Evolutionary conservation across 2,113 vertebrate genomes (phyloP), one percentile per base, ranked within the genome.

Genomic region (Hoplias malabaricus): DNA sequence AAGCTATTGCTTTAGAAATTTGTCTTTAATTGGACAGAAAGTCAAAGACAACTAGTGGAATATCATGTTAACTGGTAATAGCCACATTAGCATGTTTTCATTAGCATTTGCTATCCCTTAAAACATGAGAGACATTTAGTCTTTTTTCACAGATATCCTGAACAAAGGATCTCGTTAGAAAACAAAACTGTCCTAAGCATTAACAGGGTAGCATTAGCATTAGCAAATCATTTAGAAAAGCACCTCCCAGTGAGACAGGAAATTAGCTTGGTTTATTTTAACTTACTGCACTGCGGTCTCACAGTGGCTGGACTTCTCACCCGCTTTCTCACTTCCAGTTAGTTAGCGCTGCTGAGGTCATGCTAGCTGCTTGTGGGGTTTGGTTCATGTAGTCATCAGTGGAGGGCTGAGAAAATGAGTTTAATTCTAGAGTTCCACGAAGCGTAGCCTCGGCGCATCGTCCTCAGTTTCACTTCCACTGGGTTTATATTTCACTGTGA

Each of bases 401-500:
- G 16, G 14, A 42, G 50, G 14, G 13, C 33, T 56, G 36, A 23
- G 50, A 34, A n/a, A 57, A 12, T n/a, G 1, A 40, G 21, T 76
- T 68, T 68, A 42, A 46, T 42, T 46, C 42, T 3, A 56, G 27
- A 13, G 6, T 21, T 43, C 27, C 12, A 4, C 31, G 33, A 66
- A 66, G 19, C 40, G 8, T 1, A 11, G 38, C 23, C 7, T 3
- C 8, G 11, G 1, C n/a, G 50, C 59, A 62, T 29, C 14, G 7
- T 14, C 8, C 59, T 19, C 13, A 62, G n/a, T 62, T 63, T 63
- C 59, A 63, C 59, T 63, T 63, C 33, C 33, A 36, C 59, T 63
- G 14, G 7, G 57, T 13, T 61, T 33, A 57, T n/a, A 23, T 40
- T 72, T 12, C 54, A 59, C 21, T n/a, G n/a, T n/a, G n/a, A n/a